A percentile compares a stretch with the other conserved stretches of the same genome.
Evolutionary conservation across 2,888 invertebrate species (phyloP).

Genomic region (Chaetogeoica ovagalla): DNA sequence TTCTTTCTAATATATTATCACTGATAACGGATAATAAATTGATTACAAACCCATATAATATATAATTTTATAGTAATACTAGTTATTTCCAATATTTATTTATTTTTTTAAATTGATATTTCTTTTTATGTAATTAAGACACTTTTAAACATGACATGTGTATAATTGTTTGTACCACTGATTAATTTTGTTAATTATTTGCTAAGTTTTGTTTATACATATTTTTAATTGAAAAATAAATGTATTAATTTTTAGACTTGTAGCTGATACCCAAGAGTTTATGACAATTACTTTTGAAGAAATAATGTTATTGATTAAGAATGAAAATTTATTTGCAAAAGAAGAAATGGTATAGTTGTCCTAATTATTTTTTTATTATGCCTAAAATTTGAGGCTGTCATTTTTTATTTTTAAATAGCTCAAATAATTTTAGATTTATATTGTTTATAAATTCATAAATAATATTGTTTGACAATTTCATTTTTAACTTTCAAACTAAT

Average conservation of each 20-base stretch:
- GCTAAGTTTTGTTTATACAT: background rate
- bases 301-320: slow-evolving; percentile 29
- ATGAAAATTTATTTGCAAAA: slow-evolving; percentile 44
- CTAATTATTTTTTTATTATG: background rate
- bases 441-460: background rate
- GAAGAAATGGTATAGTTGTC: slow-evolving; percentile 36
- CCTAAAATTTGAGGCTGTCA: background rate
- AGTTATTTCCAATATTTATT: no score
- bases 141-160: no score
- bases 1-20: no score
- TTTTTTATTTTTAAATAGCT: background rate
- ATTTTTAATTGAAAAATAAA: background rate
- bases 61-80: no score
- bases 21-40: no score
- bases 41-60: no score
- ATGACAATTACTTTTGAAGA: slow-evolving; percentile 33
- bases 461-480: background rate
- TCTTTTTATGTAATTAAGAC: no score
- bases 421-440: background rate
- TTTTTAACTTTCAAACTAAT: background rate
- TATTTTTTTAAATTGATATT: no score
- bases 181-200: background rate
- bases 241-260: slow-evolving; percentile 14
- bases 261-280: slow-evolving; percentile 23
- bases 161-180: background rate